phyloP scores from a whole-genome alignment of 2,888 invertebrate genomes.

The Philopedon plagiatum region DNA sequence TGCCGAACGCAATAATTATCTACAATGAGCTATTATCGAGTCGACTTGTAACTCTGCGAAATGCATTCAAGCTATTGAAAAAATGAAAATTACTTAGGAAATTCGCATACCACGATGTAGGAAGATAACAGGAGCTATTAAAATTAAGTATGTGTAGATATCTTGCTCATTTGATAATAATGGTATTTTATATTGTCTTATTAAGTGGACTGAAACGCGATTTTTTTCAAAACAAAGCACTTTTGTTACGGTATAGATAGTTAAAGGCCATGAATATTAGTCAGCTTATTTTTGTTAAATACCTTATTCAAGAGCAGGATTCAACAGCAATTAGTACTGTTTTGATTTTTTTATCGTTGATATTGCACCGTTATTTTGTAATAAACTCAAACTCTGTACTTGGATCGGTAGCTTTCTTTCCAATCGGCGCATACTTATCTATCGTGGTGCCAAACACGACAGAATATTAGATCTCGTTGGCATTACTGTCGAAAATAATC shows the following conservation, averaged over 20 bases:
- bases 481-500: no score
- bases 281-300: no score
- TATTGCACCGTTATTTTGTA: no score
- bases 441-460: no score
- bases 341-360: no score
- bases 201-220: background rate
- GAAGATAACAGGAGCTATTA: conserved; percentile 23
- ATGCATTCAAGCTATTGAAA: conserved; percentile 17
- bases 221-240: background rate
- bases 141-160: conserved; percentile 11
- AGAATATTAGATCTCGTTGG: no score
- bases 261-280: no score
- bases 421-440: no score
- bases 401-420: no score
- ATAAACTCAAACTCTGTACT: no score
- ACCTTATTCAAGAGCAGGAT: no score
- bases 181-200: conserved; percentile 17
- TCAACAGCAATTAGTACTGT: no score
- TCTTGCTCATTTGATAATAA: conserved; percentile 28
- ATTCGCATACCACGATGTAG: conserved; percentile 13
- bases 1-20: conserved; percentile 11
- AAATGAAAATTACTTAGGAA: conserved; percentile 18
- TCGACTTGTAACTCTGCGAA: background rate
- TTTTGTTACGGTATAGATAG: background rate
- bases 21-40: conserved; percentile 8